Evolutionary conservation across 1,140 invertebrate species (phyloP), one percentile per base, ranked within the genome.

Genomic region (Drusus annulatus): DNA sequence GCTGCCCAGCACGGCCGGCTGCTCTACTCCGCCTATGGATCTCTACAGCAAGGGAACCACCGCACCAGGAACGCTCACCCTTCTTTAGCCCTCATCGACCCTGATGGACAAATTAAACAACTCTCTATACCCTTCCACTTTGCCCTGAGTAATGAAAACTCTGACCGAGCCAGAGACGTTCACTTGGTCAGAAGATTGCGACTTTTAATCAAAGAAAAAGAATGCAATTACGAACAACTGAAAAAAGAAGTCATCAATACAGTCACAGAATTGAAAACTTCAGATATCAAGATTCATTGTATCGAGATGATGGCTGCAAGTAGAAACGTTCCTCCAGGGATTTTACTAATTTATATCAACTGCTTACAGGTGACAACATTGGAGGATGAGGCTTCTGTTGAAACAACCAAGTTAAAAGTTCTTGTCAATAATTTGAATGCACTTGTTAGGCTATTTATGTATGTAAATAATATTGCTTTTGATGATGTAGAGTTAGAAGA

Each of bases 111-210:
- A 84, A 85, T 98, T 0, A 96, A 95, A 86, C 94, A 95, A 85
- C 91, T 98, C 77, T 89, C 91, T 69, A 94, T 98, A 84, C 97
- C 97, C 16, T 99, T 98, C 87, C 97, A 98, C 87, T 95, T 94
- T 87, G 93, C 95, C 4, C 87, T 97, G n/a, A 94, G 94, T 85
- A 96, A 95, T 83, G 95, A 95, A 87, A 96, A 96, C 87, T 96
- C 95, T 80, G 94, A 95, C 84, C 92, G 94, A 84, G 94, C 96
- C 0, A 92, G 95, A 84, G 97, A 98, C 87, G 91, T 98, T 56
- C 96, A 98, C 89, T 88, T 97, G 52, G 90, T 98, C 63, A 94
- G 95, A 84, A 94, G 95, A 84, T 85, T 96, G n/a, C 93, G 94
- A 84, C 92, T 91, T 51, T 89, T 93, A 81, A 86, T 96, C 8